Evolutionary conservation across 2,113 vertebrate species (phyloP).

Genomic region (Prionailurus viverrinus): DNA sequence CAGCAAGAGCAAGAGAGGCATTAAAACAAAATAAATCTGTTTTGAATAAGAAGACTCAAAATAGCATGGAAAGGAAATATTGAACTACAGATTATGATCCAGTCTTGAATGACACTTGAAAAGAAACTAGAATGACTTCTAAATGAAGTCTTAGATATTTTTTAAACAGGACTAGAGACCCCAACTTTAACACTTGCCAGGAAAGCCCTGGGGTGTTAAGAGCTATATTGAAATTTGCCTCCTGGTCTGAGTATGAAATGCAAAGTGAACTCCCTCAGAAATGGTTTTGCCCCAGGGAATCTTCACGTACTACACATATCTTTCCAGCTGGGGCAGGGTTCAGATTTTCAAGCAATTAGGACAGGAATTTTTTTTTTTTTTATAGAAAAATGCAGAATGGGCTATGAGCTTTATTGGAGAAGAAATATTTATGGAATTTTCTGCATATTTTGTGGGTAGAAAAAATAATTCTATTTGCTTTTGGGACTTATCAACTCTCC

Average conservation of each 20-base stretch:
- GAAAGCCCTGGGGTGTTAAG: neutral
- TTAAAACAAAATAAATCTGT: neutral
- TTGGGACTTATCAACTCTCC: neutral
- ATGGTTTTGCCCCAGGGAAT: neutral
- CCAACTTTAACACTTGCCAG: neutral
- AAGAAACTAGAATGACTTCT: neutral
- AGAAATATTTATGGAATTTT: neutral
- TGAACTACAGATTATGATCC: neutral
- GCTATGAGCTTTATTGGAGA: neutral
- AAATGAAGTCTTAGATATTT: neutral
- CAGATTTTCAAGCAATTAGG: neutral
- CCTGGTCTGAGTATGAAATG: neutral
- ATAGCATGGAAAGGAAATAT: neutral
- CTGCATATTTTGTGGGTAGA: constrained; percentile 11
- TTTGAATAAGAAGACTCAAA: neutral
- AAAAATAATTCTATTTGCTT: neutral
- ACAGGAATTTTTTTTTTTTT: neutral
- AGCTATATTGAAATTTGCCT: neutral
- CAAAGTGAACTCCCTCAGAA: neutral
- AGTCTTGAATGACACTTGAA: neutral
- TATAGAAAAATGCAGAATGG: neutral
- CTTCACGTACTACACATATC: neutral
- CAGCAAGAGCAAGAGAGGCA: neutral
- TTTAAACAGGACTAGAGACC: neutral
- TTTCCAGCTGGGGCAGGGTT: neutral